Conservation (phyloP, 2,797 vertebrate species). For the Emys orbicularis region DNA sequence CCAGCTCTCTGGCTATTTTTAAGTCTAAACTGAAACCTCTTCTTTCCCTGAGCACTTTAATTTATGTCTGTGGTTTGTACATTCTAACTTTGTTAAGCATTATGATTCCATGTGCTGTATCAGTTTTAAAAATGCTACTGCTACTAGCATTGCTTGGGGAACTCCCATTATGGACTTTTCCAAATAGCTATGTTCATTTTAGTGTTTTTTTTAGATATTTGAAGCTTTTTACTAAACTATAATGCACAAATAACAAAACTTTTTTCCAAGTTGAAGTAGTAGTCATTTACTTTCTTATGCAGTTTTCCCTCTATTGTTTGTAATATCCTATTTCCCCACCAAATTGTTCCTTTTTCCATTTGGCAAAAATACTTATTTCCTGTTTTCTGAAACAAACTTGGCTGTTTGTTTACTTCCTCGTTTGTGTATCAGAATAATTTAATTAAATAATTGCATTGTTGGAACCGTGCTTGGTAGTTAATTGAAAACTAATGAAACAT, state of each 20-base stretch:
- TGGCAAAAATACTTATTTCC: background rate
- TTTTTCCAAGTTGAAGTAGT: background rate
- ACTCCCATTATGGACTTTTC: background rate
- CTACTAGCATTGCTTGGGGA: fast-evolving
- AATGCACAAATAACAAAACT: background rate
- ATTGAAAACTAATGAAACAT: background rate
- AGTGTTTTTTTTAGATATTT: background rate
- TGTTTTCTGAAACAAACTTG: constrained; percentile 6
- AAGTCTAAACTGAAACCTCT: background rate
- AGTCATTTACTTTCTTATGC: background rate
- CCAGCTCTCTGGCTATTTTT: background rate
- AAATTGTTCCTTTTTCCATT: background rate
- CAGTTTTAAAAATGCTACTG: background rate
- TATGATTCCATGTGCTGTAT: fast-evolving
- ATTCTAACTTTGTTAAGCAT: background rate
- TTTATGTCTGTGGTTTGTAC: background rate
- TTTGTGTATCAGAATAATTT: constrained; percentile 6
- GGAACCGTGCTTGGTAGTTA: background rate
- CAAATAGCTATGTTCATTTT: background rate
- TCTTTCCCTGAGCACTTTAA: background rate
- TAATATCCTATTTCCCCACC: background rate
- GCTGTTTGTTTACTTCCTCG: background rate
- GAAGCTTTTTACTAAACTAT: background rate
- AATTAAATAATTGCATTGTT: background rate
- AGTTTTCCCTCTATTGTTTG: background rate